A percentile compares a stretch with the other conserved stretches of the same genome.
Conservation (phyloP, 2,888 invertebrate genomes). For the Ischnus inquisitorius region DNA sequence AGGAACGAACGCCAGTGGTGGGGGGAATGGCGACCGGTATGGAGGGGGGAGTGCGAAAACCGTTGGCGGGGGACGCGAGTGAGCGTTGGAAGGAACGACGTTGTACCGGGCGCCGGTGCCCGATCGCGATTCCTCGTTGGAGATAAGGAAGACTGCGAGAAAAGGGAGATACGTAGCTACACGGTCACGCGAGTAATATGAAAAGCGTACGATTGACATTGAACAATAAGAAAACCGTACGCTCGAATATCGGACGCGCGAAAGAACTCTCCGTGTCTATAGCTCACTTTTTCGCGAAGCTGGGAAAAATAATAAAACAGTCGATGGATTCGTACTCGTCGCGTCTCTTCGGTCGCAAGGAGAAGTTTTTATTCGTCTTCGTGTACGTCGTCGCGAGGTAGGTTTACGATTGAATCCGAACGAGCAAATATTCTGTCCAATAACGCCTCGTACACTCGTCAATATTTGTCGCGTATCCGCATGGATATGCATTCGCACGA, state of each 20-base stretch:
- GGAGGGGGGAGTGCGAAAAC: conserved; percentile 28
- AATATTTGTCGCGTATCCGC: neutral
- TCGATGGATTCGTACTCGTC: neutral
- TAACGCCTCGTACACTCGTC: too few relatives aligned
- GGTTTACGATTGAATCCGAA: conserved; percentile 73
- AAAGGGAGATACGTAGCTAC: neutral
- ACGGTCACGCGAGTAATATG: neutral
- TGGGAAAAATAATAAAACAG: conserved; percentile 1
- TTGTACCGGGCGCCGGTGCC: neutral
- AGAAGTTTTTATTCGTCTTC: neutral
- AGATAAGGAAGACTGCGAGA: conserved; percentile 24
- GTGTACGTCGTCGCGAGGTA: conserved; percentile 34
- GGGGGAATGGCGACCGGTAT: conserved; percentile 15
- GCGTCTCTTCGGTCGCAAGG: neutral
- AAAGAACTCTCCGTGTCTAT: neutral
- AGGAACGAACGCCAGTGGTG: conserved; percentile 28
- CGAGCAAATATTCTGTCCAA: neutral
- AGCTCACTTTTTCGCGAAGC: neutral
- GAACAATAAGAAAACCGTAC: neutral
- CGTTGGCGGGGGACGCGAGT: conserved; percentile 12
- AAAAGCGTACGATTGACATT: conserved; percentile 18
- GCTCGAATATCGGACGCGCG: neutral
- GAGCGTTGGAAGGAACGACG: conserved; percentile 60
- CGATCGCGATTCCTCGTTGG: conserved; percentile 9
- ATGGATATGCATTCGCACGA: conserved; percentile 4